A percentile compares a stretch with the other conserved stretches of the same genome.
These are phyloP conservation scores for Drosophila eohydei DNA, from an alignment of 2,888 invertebrate species.

Conservation along the genomic window DNA sequence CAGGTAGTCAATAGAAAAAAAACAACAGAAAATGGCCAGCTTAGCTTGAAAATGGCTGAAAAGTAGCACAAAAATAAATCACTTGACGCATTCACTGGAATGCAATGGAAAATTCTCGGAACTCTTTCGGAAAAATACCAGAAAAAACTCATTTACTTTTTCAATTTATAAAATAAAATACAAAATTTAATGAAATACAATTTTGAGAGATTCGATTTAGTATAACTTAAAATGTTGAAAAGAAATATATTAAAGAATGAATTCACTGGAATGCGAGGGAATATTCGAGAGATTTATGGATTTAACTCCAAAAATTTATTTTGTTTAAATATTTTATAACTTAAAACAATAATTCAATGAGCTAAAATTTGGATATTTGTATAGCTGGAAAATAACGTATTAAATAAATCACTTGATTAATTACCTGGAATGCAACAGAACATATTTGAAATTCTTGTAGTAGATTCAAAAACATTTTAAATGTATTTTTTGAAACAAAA, in stretches of 20 bases:
- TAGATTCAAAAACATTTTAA: background rate
- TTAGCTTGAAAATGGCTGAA: constrained; percentile 18
- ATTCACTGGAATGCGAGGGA: background rate
- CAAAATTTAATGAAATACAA: background rate
- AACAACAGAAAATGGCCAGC: constrained; percentile 11
- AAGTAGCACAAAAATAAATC: constrained; percentile 6
- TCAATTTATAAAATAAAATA: background rate
- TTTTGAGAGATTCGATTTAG: background rate
- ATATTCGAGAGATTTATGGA: background rate
- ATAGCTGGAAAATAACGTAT: background rate
- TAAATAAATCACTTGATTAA: background rate
- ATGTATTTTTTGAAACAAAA: background rate
- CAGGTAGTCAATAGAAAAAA: constrained; percentile 42
- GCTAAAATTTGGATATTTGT: background rate
- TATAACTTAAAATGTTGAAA: background rate
- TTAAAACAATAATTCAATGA: background rate
- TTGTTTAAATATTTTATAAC: background rate
- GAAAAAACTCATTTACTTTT: background rate
- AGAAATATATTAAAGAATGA: background rate
- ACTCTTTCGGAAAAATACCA: background rate
- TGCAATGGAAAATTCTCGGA: constrained; percentile 8
- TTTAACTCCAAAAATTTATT: background rate
- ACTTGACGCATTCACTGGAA: constrained; percentile 19
- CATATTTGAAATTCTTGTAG: background rate
- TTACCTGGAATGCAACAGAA: background rate